These are phyloP conservation scores for Montipora cactus DNA, from an alignment of 64 coral and sea anemone species.

Conservation along the genomic window DNA sequence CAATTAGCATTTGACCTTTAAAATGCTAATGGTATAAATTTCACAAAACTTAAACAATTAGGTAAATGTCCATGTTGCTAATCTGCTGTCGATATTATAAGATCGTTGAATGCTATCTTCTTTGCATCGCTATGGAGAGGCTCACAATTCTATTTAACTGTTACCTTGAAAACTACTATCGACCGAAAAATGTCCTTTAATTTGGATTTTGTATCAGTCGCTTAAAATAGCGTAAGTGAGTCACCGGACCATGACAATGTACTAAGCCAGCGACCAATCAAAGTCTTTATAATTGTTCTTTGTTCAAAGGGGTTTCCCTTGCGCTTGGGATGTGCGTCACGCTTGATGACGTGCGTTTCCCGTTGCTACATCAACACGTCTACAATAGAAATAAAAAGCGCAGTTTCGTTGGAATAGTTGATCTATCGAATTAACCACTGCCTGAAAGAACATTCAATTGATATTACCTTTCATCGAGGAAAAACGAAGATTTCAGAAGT, in stretches of 20 bases:
- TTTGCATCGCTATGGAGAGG: no score
- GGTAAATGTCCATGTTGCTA: no score
- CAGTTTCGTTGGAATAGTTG: neutral
- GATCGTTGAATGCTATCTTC: no score
- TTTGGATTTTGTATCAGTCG: no score
- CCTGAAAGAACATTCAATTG: neutral
- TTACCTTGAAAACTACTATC: no score
- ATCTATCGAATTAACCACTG: neutral
- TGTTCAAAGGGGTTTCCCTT: conserved; percentile 15
- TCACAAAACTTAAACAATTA: no score
- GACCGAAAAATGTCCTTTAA: no score
- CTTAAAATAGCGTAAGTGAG: neutral
- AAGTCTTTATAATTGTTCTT: neutral
- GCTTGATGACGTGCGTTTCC: neutral
- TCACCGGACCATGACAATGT: neutral
- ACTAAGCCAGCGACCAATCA: neutral
- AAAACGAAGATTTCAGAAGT: conserved; percentile 1
- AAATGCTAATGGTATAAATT: no score
- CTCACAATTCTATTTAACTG: no score
- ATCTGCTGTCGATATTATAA: no score
- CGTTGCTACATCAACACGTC: neutral
- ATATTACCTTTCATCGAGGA: neutral
- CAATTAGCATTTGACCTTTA: no score
- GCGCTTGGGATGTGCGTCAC: neutral
- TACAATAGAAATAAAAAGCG: neutral